A percentile compares a stretch with the other conserved stretches of the same genome.
Conservation (phyloP, 92 coral and sea anemone genomes). For the Phenganax stokvisi region DNA sequence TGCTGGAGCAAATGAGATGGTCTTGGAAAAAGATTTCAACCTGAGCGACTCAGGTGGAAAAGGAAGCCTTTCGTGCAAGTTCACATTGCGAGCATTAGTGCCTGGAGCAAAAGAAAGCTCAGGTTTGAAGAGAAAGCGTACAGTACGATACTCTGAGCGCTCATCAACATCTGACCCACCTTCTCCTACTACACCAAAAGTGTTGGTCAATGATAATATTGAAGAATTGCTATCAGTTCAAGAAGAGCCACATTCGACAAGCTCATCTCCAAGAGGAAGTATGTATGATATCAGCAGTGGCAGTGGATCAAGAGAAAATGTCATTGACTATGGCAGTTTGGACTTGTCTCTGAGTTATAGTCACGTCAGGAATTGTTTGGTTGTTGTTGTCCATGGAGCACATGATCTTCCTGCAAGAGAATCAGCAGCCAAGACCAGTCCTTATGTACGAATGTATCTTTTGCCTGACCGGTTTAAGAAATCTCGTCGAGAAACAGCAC, state of each 20-base stretch:
- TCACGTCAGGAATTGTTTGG: slow-evolving; percentile 67
- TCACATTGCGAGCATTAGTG: slow-evolving; percentile 64
- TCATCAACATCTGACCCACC: slow-evolving; percentile 10
- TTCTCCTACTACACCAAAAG: background rate
- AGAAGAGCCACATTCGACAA: slow-evolving; percentile 11
- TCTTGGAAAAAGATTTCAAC: slow-evolving; percentile 54
- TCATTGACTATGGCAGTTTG: slow-evolving; percentile 66
- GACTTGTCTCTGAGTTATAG: slow-evolving; percentile 67
- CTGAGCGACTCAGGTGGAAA: slow-evolving; percentile 80
- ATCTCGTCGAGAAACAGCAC: slow-evolving; percentile 68
- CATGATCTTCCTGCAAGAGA: slow-evolving; percentile 65
- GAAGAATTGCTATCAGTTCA: slow-evolving; percentile 22
- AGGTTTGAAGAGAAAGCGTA: slow-evolving; percentile 6
- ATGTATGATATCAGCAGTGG: slow-evolving; percentile 75
- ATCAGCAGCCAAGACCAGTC: slow-evolving; percentile 73
- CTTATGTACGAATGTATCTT: slow-evolving; percentile 85
- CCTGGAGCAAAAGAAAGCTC: slow-evolving; percentile 40
- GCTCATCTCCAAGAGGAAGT: slow-evolving; percentile 60
- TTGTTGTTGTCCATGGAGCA: slow-evolving; percentile 63
- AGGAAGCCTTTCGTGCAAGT: slow-evolving; percentile 71
- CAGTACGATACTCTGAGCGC: slow-evolving; percentile 19
- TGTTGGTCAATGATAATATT: slow-evolving; percentile 3
- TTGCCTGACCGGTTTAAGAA: slow-evolving; percentile 94
- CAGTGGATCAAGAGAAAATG: slow-evolving; percentile 60
- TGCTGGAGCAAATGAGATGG: slow-evolving; percentile 60